A percentile compares a stretch with the other conserved stretches of the same genome.
Conservation (phyloP, 2,888 invertebrate species). For the Actias luna region DNA sequence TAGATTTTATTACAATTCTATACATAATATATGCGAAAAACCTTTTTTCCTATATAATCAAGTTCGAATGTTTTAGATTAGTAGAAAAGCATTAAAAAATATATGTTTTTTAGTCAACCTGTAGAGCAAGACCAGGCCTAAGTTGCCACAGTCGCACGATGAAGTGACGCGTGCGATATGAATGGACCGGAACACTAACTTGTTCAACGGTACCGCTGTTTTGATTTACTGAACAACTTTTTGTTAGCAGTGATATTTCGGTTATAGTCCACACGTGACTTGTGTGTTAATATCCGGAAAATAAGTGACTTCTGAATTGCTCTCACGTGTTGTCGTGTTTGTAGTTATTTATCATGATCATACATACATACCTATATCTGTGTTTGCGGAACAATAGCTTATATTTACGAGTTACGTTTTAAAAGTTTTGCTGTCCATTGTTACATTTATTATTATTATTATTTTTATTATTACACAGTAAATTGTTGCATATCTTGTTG, state of each 20-base stretch:
- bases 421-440: not conserved
- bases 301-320: slow-evolving; percentile 10
- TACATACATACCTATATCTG: not conserved
- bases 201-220: slow-evolving; percentile 8
- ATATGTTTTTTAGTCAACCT: too few relatives aligned
- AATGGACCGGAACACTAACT: slow-evolving; percentile 8
- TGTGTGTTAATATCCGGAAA: slow-evolving; percentile 10
- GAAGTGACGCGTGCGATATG: slow-evolving; percentile 7
- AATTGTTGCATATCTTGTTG: too few relatives aligned
- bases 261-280: slow-evolving; percentile 11
- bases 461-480: too few relatives aligned
- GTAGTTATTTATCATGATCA: slow-evolving; percentile 2
- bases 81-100: too few relatives aligned
- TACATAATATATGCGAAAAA: too few relatives aligned
- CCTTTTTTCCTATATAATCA: too few relatives aligned
- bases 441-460: not conserved
- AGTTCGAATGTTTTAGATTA: too few relatives aligned
- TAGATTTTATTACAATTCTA: too few relatives aligned
- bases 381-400: slow-evolving; percentile 2
- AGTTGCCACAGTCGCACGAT: slow-evolving; percentile 9
- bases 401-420: not conserved
- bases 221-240: slow-evolving; percentile 12
- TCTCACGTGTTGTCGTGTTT: slow-evolving; percentile 5
- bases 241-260: slow-evolving; percentile 10
- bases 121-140: not conserved